Evolutionary conservation across 2,888 invertebrate species (phyloP).

Genomic region (Lottia scabra): DNA sequence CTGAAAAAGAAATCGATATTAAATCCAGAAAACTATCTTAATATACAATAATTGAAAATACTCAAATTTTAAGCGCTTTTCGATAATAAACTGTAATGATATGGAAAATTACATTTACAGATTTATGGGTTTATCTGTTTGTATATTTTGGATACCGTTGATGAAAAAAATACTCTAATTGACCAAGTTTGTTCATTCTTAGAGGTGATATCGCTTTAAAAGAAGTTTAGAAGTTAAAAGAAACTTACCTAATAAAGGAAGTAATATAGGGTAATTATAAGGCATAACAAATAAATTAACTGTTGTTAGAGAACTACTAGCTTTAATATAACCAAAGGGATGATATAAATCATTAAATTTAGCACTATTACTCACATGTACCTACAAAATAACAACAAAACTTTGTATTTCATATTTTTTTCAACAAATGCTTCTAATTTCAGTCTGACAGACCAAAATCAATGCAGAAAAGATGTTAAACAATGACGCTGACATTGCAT

Average conservation of each 20-base stretch:
- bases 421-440: neutral
- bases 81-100: too few relatives aligned
- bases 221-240: neutral
- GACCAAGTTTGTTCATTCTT: neutral
- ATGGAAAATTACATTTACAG: too few relatives aligned
- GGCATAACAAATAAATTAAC: conserved; percentile 98
- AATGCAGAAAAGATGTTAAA: too few relatives aligned
- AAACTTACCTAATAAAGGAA: conserved; percentile 80
- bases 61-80: too few relatives aligned
- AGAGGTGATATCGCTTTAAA: neutral
- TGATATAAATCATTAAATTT: conserved; percentile 89
- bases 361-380: conserved; percentile 90
- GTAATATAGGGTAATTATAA: conserved; percentile 95
- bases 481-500: too few relatives aligned
- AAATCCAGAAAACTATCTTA: too few relatives aligned
- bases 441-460: too few relatives aligned
- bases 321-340: conserved; percentile 98
- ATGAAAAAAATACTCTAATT: too few relatives aligned
- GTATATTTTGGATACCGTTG: too few relatives aligned
- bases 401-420: neutral
- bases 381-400: conserved; percentile 70
- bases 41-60: too few relatives aligned
- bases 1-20: conserved; percentile 68
- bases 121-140: too few relatives aligned
- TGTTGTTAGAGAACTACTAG: conserved; percentile 90